These are phyloP conservation scores for Polypedilum pembai DNA, from an alignment of 1,140 invertebrate genomes.

Conservation along the genomic window DNA sequence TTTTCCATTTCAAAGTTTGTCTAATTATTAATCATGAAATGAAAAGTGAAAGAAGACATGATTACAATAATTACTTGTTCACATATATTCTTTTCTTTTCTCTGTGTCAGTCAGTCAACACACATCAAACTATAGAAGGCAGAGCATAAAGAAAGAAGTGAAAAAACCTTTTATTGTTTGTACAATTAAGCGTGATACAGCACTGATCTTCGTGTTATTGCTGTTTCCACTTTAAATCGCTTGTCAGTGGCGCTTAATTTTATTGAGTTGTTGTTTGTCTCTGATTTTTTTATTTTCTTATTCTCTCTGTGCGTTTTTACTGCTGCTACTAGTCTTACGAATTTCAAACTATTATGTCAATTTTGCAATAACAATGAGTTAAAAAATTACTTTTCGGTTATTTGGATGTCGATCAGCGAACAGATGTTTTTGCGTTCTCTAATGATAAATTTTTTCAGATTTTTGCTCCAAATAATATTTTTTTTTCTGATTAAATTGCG, in stretches of 20 bases:
- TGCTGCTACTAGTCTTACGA: too few relatives aligned
- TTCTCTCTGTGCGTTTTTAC: too few relatives aligned
- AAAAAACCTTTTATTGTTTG: constrained; percentile 19
- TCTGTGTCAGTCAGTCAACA: too few relatives aligned
- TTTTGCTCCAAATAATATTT: background rate
- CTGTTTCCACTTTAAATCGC: constrained; percentile 6
- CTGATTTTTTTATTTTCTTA: too few relatives aligned
- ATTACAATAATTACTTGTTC: too few relatives aligned
- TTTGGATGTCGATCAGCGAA: background rate
- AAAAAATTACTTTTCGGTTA: background rate
- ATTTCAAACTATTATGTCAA: background rate
- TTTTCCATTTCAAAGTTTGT: too few relatives aligned
- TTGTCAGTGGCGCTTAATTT: constrained; percentile 4
- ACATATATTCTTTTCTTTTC: too few relatives aligned
- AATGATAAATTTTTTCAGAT: background rate
- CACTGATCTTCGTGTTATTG: background rate
- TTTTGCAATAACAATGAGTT: background rate
- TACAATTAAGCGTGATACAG: constrained; percentile 18
- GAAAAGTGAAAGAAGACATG: too few relatives aligned
- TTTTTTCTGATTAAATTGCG: background rate
- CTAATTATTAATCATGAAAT: too few relatives aligned
- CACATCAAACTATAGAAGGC: too few relatives aligned
- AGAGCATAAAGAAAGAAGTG: background rate
- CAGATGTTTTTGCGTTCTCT: background rate
- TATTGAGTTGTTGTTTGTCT: background rate